Conservation (phyloP, 2,113 vertebrate species). For the Ramphastos sulfuratus region DNA sequence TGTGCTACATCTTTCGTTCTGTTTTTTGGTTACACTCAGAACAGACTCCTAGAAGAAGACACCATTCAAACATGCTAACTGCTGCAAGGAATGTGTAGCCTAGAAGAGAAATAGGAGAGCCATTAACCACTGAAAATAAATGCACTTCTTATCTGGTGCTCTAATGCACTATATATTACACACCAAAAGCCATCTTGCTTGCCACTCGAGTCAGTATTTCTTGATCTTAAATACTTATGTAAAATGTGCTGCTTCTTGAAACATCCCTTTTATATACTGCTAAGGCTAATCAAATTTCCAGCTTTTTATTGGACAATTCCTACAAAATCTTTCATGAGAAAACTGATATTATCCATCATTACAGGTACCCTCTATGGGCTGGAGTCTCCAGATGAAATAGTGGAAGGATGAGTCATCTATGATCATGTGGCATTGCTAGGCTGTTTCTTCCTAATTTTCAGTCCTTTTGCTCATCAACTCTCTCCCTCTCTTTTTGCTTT, state of each 20-base stretch:
- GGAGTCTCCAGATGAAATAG: neutral
- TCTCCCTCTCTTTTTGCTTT: neutral
- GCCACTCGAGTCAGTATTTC: neutral
- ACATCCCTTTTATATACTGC: neutral
- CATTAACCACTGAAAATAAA: constrained; percentile 34
- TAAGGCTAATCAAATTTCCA: neutral
- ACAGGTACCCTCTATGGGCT: neutral
- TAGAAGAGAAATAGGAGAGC: constrained; percentile 16
- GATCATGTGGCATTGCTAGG: neutral
- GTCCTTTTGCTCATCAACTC: neutral
- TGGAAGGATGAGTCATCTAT: neutral
- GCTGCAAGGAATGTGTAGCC: neutral
- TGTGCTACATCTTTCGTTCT: neutral
- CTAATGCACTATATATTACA: neutral
- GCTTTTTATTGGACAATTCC: neutral
- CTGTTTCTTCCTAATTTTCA: neutral
- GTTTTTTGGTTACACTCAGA: neutral
- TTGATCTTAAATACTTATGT: constrained; percentile 26
- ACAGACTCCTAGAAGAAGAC: neutral
- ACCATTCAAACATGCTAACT: neutral
- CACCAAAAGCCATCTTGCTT: neutral
- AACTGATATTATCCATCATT: neutral
- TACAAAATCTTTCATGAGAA: neutral
- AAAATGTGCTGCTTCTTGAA: neutral
- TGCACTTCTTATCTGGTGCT: neutral